A percentile compares a stretch with the other conserved stretches of the same genome.
Conservation (phyloP, 2,113 vertebrate genomes). For the Cardinalis cardinalis region DNA sequence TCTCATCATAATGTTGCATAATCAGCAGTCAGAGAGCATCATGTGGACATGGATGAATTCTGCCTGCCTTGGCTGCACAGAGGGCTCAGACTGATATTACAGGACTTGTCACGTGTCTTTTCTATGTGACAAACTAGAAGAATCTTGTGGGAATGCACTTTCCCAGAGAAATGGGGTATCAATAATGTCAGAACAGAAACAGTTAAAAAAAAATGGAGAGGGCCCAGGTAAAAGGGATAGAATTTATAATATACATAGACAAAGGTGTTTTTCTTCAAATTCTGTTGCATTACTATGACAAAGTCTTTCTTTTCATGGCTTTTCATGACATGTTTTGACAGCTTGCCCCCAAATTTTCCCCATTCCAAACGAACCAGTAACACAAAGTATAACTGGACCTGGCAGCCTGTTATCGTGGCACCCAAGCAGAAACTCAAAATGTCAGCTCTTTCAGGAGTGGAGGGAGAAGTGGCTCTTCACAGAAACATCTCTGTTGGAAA, state of each 20-base stretch:
- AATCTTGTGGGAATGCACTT: neutral
- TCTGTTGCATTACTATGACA: neutral
- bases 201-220: neutral
- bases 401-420: neutral
- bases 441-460: neutral
- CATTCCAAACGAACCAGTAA: neutral
- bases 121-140: neutral
- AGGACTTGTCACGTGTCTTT: neutral
- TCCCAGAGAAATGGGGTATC: neutral
- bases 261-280: neutral
- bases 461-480: neutral
- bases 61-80: neutral
- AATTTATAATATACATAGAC: neutral
- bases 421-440: slow-evolving; percentile 1
- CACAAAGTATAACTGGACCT: neutral
- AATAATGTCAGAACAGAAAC: neutral
- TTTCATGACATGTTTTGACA: neutral
- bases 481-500: neutral
- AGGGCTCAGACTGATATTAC: neutral
- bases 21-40: slow-evolving; percentile 3
- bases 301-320: neutral
- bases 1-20: slow-evolving; percentile 5
- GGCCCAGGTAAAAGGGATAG: neutral
- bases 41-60: neutral
- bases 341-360: neutral